Evolutionary conservation across 2,797 vertebrate genomes (phyloP).

Genomic region (Hydrophis major): DNA sequence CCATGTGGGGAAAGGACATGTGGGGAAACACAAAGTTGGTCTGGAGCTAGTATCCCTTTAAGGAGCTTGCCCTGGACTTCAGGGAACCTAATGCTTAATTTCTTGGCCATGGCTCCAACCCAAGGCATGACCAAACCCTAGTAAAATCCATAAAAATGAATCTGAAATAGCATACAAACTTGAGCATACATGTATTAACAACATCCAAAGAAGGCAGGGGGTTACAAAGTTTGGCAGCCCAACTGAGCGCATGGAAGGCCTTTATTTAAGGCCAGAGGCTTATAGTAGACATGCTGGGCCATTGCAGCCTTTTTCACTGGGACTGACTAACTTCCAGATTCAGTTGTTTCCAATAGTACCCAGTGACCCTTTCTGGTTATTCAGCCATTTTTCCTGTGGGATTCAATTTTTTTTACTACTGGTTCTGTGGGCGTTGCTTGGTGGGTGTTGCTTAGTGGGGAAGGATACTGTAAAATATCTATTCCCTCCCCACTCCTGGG

Average conservation of each 20-base stretch:
- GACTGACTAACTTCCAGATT: neutral
- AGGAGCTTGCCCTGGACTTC: neutral
- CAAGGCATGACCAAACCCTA: neutral
- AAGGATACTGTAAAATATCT: no score
- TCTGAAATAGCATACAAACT: neutral
- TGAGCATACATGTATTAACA: neutral
- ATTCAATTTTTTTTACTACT: no score
- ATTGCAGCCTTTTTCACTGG: neutral
- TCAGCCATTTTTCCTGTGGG: neutral
- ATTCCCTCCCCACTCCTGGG: no score
- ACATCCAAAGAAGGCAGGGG: neutral
- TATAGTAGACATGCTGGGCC: neutral
- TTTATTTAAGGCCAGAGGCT: neutral
- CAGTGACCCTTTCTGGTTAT: neutral
- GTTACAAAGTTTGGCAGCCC: neutral
- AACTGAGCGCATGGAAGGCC: neutral
- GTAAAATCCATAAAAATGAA: neutral
- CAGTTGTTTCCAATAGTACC: neutral
- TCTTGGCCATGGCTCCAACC: neutral
- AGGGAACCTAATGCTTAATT: neutral
- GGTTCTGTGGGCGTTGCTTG: no score
- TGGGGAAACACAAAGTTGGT: neutral
- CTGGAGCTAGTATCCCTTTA: neutral
- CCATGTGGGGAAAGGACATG: neutral
- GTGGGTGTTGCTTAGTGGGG: no score